phyloP scores from a whole-genome alignment of 2,888 invertebrate genomes.

The Baronia brevicornis region DNA sequence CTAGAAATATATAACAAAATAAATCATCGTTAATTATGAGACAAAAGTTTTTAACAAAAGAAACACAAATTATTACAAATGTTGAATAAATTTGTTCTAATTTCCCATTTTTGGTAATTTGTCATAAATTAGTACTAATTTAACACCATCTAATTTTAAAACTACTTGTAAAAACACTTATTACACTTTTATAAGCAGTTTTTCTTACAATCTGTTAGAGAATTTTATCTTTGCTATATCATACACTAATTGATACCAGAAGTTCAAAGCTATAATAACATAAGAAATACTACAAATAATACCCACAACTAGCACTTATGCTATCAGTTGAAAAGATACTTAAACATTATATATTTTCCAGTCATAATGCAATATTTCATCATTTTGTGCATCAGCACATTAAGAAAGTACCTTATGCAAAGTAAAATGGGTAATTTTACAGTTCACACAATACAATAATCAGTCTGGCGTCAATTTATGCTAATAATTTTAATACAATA shows the following conservation, averaged over 20 bases:
- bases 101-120: constrained; percentile 62
- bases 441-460: constrained; percentile 15
- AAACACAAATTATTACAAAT: constrained; percentile 41
- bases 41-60: constrained; percentile 39
- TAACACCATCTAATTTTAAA: constrained; percentile 45
- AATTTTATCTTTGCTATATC: constrained; percentile 17
- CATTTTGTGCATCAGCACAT: no score
- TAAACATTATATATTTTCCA: no score
- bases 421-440: constrained; percentile 22
- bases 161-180: constrained; percentile 52
- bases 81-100: constrained; percentile 58
- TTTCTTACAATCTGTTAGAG: constrained; percentile 1
- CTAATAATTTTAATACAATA: constrained; percentile 37
- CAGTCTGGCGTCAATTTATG: constrained; percentile 26
- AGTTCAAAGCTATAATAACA: constrained; percentile 27
- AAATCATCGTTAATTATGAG: constrained; percentile 36
- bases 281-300: constrained; percentile 32
- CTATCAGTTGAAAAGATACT: constrained; percentile 31
- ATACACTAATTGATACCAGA: constrained; percentile 20
- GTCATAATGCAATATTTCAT: constrained; percentile 5
- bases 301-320: constrained; percentile 61
- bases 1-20: constrained; percentile 54
- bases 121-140: constrained; percentile 65
- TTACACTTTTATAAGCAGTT: constrained; percentile 15
- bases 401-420: constrained; percentile 17